A percentile compares a stretch with the other conserved stretches of the same genome.
phyloP scores from a whole-genome alignment of 2,888 invertebrate species.

The Schrankia costaestrigalis region DNA sequence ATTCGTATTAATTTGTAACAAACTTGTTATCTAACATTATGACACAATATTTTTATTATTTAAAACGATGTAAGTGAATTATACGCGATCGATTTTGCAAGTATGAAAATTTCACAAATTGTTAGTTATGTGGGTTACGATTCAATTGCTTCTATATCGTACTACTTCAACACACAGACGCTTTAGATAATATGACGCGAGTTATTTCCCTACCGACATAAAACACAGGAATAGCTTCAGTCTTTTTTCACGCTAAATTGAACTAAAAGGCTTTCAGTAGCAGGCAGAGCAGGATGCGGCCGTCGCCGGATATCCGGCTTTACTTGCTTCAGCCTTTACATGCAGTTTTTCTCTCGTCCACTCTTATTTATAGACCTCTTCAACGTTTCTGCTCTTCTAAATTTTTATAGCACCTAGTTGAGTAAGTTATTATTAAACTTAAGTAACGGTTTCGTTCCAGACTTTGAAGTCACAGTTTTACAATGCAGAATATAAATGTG shows the following conservation, averaged over 20 bases:
- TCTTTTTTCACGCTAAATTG: constrained; percentile 73
- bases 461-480: too few species aligned
- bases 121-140: too few species aligned
- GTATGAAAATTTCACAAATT: too few species aligned
- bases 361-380: constrained; percentile 45
- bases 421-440: not conserved
- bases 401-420: constrained; percentile 5
- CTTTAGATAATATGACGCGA: constrained; percentile 41
- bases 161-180: too few species aligned
- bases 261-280: constrained; percentile 74
- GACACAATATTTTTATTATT: too few species aligned
- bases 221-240: constrained; percentile 58
- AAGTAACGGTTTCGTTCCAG: too few species aligned
- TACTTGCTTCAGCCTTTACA: constrained; percentile 56
- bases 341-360: constrained; percentile 47
- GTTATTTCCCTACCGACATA: constrained; percentile 57
- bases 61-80: too few species aligned
- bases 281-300: constrained; percentile 66
- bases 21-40: too few species aligned
- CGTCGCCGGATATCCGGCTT: constrained; percentile 61
- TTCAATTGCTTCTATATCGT: too few species aligned
- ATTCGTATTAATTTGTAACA: too few species aligned
- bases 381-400: constrained; percentile 25
- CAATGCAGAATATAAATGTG: too few species aligned
- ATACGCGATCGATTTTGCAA: too few species aligned